Base-by-base conservation (phyloP, 2,797 vertebrate genomes). In the Ammospiza maritima region DNA sequence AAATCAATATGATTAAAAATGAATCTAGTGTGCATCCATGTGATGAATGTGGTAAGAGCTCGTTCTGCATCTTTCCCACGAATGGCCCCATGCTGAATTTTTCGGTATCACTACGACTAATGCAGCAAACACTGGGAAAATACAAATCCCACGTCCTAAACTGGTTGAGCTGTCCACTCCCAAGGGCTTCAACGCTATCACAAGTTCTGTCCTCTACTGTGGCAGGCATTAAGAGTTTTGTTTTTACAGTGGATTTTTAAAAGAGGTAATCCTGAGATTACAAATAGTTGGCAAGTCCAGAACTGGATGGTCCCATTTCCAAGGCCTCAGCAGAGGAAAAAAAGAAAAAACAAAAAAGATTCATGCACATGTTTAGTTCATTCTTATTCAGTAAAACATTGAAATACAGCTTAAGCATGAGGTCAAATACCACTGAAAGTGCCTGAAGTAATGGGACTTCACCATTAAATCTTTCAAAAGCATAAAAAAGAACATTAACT, bases 1-100 rank as follows among this genome's bases (percentile, higher is more conserved):
- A 94, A 96, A 95, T 93, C 89, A 86, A 85, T 92, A 88, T 91
- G 91, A 96, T 95, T 94, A 88, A 96, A 96, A 94, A 83, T 53
- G 29, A 89, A 72, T 64, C 79, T 73, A 4, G 74, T 64, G 74
- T 56, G 77, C 85, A 93, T 88, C 93, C 66, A 58, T 25, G 50
- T 78, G 85, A 94, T 73, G 87, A 91, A 92, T 51, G 65, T 77
- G 87, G 30, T 85, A 53, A 80, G 76, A 93, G 54, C 88, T 89
- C 12, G 1, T 61, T 58, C 57, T 71, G 65, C 50, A 40, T 53
- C 82, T 79, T 42, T 21, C 56, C 81, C 53, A 18, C 11, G 13
- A 64, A 84, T 16, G 67, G 29, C 21, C 44, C 27, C 51, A 21
- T 6, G 66, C 67, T 82, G 51, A 45, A 30, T 53, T 86, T 82